These are phyloP conservation scores for Columba guinea DNA, from an alignment of 2,797 vertebrate species.

Conservation along the genomic window DNA sequence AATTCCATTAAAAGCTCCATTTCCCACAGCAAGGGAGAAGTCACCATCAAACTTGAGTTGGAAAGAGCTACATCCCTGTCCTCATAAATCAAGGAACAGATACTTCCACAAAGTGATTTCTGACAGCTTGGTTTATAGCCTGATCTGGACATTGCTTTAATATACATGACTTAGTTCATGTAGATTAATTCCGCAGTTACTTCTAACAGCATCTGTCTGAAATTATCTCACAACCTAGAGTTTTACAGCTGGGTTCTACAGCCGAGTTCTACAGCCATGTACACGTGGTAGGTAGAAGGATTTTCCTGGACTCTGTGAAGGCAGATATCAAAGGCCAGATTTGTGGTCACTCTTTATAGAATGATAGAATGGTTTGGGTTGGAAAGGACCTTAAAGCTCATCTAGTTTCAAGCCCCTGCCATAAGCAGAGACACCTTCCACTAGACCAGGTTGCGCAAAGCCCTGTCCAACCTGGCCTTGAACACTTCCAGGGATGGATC, in stretches of 20 bases:
- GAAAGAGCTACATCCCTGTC: not conserved
- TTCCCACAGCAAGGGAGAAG: not conserved
- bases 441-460: too few species aligned
- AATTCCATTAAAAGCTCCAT: not conserved
- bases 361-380: too few species aligned
- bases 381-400: too few species aligned
- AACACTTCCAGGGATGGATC: too few species aligned
- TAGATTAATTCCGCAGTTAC: not conserved
- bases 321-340: not conserved
- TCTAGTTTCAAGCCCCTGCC: too few species aligned
- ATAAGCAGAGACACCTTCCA: too few species aligned
- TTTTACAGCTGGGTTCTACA: accelerated
- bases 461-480: too few species aligned
- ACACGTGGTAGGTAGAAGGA: accelerated
- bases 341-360: accelerated
- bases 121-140: not conserved
- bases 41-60: too few species aligned
- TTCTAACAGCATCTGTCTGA: not conserved
- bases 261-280: accelerated
- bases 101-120: not conserved
- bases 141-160: not conserved
- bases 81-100: not conserved
- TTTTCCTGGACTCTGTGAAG: not conserved
- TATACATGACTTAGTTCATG: accelerated
- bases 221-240: accelerated